Percentiles rank a stretch among this genome's conserved stretches.
Evolutionary conservation across 2,113 vertebrate species (phyloP).

Genomic region (Rattus rattus): DNA sequence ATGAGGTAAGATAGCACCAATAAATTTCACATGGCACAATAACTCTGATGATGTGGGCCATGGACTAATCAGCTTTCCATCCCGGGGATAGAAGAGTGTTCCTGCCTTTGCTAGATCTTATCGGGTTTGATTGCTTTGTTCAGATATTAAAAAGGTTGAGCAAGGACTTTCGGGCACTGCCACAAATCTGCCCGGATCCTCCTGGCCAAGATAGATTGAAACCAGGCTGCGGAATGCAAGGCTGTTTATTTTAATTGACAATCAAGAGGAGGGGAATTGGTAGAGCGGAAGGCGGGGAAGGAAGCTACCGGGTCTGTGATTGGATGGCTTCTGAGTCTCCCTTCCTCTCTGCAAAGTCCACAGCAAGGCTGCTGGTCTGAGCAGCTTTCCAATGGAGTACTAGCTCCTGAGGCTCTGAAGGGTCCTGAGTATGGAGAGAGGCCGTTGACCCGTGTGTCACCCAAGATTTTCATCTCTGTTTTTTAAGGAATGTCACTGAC

Average conservation of each 20-base stretch:
- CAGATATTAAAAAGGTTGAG: constrained; percentile 80
- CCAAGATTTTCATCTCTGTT: background rate
- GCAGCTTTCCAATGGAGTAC: background rate
- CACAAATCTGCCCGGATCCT: constrained; percentile 33
- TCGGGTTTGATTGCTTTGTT: constrained; percentile 80
- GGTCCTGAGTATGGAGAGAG: constrained; percentile 34
- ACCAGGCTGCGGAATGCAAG: constrained; percentile 17
- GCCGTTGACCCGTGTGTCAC: background rate
- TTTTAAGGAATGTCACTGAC: background rate
- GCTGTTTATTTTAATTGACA: constrained; percentile 70
- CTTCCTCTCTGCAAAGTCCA: constrained; percentile 26
- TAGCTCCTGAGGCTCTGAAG: background rate
- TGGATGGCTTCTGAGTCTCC: background rate
- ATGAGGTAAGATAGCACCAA: constrained; percentile 88
- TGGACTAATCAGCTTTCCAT: constrained; percentile 85
- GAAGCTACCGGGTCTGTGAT: background rate
- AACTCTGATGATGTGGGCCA: constrained; percentile 85
- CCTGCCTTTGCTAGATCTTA: constrained; percentile 71
- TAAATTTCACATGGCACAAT: constrained; percentile 88
- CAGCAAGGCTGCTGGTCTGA: background rate
- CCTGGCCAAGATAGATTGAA: constrained; percentile 18
- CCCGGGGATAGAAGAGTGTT: constrained; percentile 78
- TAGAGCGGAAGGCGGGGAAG: background rate
- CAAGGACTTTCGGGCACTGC: constrained; percentile 83
- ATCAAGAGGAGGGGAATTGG: constrained; percentile 36